Conservation (phyloP, 1,140 invertebrate genomes). For the Melitaea cinxia region DNA sequence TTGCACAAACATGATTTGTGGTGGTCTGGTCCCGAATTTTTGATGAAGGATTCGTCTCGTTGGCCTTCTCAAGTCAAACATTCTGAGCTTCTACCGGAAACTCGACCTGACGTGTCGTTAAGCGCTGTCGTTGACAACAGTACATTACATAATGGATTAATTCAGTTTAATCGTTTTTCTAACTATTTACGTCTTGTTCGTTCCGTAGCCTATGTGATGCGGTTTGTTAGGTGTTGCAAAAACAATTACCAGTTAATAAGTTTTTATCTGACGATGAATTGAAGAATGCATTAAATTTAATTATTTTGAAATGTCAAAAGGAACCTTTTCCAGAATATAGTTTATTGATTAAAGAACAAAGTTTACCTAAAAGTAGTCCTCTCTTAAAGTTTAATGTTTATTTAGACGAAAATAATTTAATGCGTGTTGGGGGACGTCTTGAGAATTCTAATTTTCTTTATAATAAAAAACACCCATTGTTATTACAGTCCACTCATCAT, state of each 20-base stretch:
- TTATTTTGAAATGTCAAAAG: conserved; percentile 1
- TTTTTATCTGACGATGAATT: no score
- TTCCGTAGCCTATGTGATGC: conserved; percentile 29
- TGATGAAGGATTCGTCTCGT: conserved; percentile 8
- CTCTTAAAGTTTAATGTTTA: conserved; percentile 25
- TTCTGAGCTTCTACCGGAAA: neutral
- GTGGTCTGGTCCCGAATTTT: conserved; percentile 33
- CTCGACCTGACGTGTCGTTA: neutral
- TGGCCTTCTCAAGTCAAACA: conserved; percentile 4
- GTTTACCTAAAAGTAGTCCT: conserved; percentile 18
- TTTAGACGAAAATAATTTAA: conserved; percentile 26
- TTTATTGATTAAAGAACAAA: conserved; percentile 2
- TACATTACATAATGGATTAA: conserved; percentile 8
- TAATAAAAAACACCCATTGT: conserved; percentile 40
- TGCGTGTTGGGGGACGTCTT: conserved; percentile 34
- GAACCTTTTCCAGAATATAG: conserved; percentile 17
- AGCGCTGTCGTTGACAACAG: neutral
- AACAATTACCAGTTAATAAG: no score
- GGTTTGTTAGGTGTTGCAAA: conserved; percentile 33
- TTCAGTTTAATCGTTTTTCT: conserved; percentile 39
- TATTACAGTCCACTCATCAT: conserved; percentile 31
- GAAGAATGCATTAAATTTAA: conserved; percentile 10
- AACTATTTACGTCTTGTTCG: conserved; percentile 33
- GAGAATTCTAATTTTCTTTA: conserved; percentile 30
- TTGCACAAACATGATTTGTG: conserved; percentile 17